These are phyloP conservation scores for Paracentrotus lividus DNA, from an alignment of 53 echinoderm and acorn worm genomes.

Conservation along the genomic window DNA sequence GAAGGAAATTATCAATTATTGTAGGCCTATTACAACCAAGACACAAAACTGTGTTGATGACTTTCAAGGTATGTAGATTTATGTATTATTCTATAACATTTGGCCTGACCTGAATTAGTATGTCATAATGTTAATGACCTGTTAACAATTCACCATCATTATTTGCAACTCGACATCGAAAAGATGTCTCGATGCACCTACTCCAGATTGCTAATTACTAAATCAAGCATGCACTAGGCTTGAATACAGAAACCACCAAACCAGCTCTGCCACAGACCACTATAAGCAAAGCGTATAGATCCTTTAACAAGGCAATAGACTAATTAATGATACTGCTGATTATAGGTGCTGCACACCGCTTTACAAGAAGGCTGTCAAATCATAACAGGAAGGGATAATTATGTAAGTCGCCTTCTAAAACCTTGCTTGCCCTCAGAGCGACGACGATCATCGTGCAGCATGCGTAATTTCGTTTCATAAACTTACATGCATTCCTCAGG, in stretches of 20 bases:
- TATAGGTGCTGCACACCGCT: conserved; percentile 44
- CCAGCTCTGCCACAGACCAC: neutral
- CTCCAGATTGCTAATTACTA: too few species aligned
- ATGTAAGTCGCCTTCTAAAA: conserved; percentile 40
- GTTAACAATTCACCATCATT: too few species aligned
- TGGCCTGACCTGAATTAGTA: too few species aligned
- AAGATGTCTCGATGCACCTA: neutral
- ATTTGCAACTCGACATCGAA: too few species aligned
- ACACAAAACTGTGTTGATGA: too few species aligned
- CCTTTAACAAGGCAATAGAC: conserved; percentile 72
- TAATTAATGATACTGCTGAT: conserved; percentile 69
- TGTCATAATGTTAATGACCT: too few species aligned
- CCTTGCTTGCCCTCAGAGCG: neutral
- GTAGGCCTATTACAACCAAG: too few species aligned
- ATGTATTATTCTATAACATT: too few species aligned
- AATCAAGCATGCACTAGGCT: neutral
- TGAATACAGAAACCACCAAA: neutral
- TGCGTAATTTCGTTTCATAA: neutral
- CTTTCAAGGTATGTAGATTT: too few species aligned
- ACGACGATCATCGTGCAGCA: neutral
- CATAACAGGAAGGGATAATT: conserved; percentile 66
- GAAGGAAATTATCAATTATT: too few species aligned
- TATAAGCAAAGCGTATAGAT: neutral
- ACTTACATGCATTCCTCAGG: conserved; percentile 4
- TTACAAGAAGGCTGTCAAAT: conserved; percentile 23